Conservation (phyloP, 2,888 invertebrate genomes). For the Tryphoninae sp. region DNA sequence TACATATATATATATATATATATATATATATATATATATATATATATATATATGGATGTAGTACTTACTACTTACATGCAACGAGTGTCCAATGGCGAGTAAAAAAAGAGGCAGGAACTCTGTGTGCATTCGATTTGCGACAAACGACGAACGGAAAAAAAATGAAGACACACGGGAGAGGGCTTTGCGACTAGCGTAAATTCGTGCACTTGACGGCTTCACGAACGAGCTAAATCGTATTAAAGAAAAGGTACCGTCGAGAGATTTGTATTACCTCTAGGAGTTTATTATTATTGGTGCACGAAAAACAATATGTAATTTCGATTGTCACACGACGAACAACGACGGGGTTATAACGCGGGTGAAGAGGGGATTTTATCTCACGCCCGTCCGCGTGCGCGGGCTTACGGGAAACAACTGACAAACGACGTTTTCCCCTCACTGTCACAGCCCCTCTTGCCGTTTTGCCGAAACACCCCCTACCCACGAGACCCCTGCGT, state of each 20-base stretch:
- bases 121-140: neutral
- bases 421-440: constrained; percentile 74
- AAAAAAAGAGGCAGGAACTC: neutral
- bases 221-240: neutral
- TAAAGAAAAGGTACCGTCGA: neutral
- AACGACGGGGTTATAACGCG: constrained; percentile 57
- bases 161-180: neutral
- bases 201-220: neutral
- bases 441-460: constrained; percentile 61
- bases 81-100: neutral
- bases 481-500: constrained; percentile 36
- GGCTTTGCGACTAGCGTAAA: neutral
- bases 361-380: constrained; percentile 57
- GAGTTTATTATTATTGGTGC: neutral
- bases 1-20: neutral
- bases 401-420: constrained; percentile 80
- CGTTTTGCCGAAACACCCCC: constrained; percentile 10
- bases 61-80: neutral
- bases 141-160: neutral
- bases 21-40: too few species aligned
- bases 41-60: too few species aligned
- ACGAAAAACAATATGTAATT: constrained; percentile 32
- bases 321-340: constrained; percentile 31
- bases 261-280: neutral
- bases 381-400: constrained; percentile 80